These are phyloP conservation scores for Torymus auratus DNA, from an alignment of 2,888 invertebrate species.

Conservation along the genomic window DNA sequence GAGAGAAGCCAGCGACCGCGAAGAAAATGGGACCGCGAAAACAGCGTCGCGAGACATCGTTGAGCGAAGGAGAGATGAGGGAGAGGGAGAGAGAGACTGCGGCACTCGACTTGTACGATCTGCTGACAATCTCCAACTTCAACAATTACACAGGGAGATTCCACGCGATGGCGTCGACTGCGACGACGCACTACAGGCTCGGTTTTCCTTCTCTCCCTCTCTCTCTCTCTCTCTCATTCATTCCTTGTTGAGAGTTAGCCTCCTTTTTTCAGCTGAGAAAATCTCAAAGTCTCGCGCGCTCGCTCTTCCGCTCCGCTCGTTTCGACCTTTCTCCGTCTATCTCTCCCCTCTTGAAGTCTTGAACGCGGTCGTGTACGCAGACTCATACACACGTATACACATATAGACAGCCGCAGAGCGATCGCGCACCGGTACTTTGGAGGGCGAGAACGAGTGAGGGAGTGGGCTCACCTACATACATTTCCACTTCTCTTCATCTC, in stretches of 20 bases:
- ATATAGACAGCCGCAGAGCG: not conserved
- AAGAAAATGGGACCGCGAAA: slow-evolving; percentile 22
- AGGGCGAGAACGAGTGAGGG: not conserved
- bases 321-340: slow-evolving; percentile 3
- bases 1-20: not conserved
- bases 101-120: slow-evolving; percentile 58
- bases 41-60: slow-evolving; percentile 16
- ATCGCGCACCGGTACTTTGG: not conserved
- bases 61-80: too few species aligned
- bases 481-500: not conserved
- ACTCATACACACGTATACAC: not conserved
- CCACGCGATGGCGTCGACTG: not conserved
- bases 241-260: not conserved
- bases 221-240: not conserved
- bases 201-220: slow-evolving; percentile 21
- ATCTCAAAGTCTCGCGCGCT: slow-evolving; percentile 9
- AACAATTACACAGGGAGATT: slow-evolving; percentile 31
- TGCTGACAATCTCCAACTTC: slow-evolving; percentile 34
- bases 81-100: not conserved
- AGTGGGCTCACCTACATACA: not conserved
- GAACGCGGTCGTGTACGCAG: not conserved
- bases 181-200: too few species aligned
- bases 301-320: slow-evolving; percentile 13
- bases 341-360: not conserved
- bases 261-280: slow-evolving; percentile 11